These are phyloP conservation scores for Arrhamphus sclerolepis DNA, from an alignment of 2,797 vertebrate genomes.

Conservation along the genomic window DNA sequence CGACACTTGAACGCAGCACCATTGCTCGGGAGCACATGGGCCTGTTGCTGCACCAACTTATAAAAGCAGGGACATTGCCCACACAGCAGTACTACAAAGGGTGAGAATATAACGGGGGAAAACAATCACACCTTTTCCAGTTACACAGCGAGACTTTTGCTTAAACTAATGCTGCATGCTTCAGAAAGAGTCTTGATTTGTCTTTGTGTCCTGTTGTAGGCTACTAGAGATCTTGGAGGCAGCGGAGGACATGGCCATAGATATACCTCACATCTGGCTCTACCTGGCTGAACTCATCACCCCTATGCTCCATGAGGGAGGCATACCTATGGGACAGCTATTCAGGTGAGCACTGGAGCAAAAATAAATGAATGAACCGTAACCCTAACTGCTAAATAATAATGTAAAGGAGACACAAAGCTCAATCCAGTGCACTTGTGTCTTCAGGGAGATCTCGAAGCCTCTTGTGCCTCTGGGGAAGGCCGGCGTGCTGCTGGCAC, in stretches of 20 bases:
- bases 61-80: constrained; percentile 83
- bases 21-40: constrained; percentile 92
- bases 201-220: constrained; percentile 63
- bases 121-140: too few species aligned
- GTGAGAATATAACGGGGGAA: constrained; percentile 72
- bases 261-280: constrained; percentile 98
- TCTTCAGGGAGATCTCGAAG: constrained; percentile 90
- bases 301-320: constrained; percentile 92
- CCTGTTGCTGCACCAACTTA: constrained; percentile 87
- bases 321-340: constrained; percentile 91
- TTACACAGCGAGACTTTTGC: neutral
- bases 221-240: constrained; percentile 90
- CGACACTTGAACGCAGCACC: constrained; percentile 93
- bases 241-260: constrained; percentile 96
- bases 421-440: constrained; percentile 20
- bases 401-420: neutral
- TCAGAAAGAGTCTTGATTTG: neutral
- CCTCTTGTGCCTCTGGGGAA: constrained; percentile 90
- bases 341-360: constrained; percentile 85
- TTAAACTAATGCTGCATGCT: neutral
- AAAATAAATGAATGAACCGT: neutral
- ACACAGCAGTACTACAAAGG: constrained; percentile 93
- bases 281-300: constrained; percentile 94
- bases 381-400: too few species aligned
- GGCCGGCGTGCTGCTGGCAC: constrained; percentile 86